phyloP scores from a whole-genome alignment of 2,888 invertebrate species.

The Lomographa bimaculata region DNA sequence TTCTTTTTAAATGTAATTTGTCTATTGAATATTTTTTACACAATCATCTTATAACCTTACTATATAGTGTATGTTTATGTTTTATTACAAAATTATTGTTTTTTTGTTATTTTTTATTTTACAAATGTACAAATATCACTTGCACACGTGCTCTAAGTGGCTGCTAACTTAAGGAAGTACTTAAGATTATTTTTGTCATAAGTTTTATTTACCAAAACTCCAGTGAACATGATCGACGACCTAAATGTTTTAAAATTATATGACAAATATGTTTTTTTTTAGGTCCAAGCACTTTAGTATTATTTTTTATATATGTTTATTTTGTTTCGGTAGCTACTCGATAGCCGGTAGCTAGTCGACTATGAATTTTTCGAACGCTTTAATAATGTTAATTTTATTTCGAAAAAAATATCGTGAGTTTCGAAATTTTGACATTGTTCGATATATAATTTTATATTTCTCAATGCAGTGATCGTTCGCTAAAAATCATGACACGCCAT shows the following conservation, averaged over 20 bases:
- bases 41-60: too few species aligned
- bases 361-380: conserved; percentile 11
- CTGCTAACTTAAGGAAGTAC: conserved; percentile 71
- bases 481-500: conserved; percentile 22
- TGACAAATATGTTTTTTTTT: conserved; percentile 21
- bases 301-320: conserved; percentile 36
- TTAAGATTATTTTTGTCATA: conserved; percentile 44
- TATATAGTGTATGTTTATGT: too few species aligned
- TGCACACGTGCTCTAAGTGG: conserved; percentile 37
- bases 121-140: conserved; percentile 38
- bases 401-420: not conserved
- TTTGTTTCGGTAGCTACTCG: conserved; percentile 47
- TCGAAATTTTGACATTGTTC: conserved; percentile 3
- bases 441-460: too few species aligned
- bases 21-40: too few species aligned
- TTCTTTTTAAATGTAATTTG: too few species aligned
- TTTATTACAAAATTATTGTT: conserved; percentile 1
- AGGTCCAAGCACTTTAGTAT: conserved; percentile 42
- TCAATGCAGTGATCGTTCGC: conserved; percentile 14
- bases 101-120: not conserved
- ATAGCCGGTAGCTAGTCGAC: too few species aligned
- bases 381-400: conserved; percentile 3
- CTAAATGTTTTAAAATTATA: conserved; percentile 35
- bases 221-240: conserved; percentile 47
- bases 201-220: conserved; percentile 50